Conservation (phyloP, 1,140 invertebrate species). For the Pentalonia nigronervosa region DNA sequence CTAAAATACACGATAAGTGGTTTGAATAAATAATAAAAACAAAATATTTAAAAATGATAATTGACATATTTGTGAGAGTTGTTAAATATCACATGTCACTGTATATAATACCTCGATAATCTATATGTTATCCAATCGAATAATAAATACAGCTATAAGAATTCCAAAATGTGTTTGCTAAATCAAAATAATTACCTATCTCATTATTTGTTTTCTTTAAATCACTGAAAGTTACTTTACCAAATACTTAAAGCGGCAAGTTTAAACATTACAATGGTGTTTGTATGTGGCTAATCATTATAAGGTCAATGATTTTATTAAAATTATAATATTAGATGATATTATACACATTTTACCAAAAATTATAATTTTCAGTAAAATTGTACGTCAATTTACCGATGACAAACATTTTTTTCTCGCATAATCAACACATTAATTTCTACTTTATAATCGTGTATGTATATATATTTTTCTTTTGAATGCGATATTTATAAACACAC, state of each 20-base stretch:
- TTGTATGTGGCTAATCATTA: background rate
- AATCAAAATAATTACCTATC: background rate
- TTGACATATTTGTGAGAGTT: background rate
- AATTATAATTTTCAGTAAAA: background rate
- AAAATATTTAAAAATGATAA: slow-evolving; percentile 7
- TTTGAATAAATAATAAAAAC: background rate
- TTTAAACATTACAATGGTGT: background rate
- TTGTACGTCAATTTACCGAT: background rate
- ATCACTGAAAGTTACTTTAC: background rate
- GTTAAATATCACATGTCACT: background rate
- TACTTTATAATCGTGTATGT: background rate
- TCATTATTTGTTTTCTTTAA: background rate
- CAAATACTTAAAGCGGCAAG: background rate
- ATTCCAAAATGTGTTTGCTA: background rate
- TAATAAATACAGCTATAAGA: background rate
- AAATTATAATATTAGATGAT: background rate
- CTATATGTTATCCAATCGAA: background rate
- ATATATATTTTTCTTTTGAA: background rate
- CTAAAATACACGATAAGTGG: background rate
- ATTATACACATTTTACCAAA: background rate
- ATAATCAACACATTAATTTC: no score
- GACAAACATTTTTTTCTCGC: background rate
- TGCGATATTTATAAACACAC: background rate
- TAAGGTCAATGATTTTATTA: background rate
- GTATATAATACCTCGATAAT: no score